Percentiles rank a stretch among this genome's conserved stretches.
These are phyloP conservation scores for Cercopithecus mona DNA, from an alignment of 2,113 vertebrate species.

Conservation along the genomic window DNA sequence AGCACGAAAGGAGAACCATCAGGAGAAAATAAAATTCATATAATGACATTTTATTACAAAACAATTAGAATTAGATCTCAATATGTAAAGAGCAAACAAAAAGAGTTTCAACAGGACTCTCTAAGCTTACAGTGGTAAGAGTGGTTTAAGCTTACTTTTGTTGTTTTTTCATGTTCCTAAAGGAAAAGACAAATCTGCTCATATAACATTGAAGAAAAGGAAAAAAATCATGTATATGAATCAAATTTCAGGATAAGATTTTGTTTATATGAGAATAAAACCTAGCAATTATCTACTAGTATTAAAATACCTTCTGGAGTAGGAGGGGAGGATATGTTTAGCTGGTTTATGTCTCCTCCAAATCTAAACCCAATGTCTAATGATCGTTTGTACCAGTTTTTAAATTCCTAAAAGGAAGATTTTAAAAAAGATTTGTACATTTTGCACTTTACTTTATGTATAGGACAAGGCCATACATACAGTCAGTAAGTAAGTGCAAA, in stretches of 20 bases:
- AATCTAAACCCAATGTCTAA: background rate
- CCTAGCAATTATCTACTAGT: background rate
- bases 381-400: background rate
- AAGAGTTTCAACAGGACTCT: background rate
- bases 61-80: slow-evolving; percentile 55
- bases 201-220: background rate
- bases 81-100: slow-evolving; percentile 25
- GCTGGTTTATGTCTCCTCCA: background rate
- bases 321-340: background rate
- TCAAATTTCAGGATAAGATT: background rate
- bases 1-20: background rate
- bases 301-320: background rate
- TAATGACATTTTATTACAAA: slow-evolving; percentile 51
- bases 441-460: too few relatives aligned
- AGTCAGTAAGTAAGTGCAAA: background rate
- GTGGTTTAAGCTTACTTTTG: background rate
- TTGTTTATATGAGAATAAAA: slow-evolving; percentile 33
- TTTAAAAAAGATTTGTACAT: background rate
- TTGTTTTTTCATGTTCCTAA: background rate
- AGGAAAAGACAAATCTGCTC: background rate
- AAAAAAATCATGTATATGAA: background rate
- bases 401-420: background rate
- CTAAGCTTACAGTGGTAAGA: background rate
- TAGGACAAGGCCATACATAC: background rate
- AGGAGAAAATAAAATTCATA: slow-evolving; percentile 43